Conservation (phyloP, 2,888 invertebrate species). For the Stenodema calcarata region DNA sequence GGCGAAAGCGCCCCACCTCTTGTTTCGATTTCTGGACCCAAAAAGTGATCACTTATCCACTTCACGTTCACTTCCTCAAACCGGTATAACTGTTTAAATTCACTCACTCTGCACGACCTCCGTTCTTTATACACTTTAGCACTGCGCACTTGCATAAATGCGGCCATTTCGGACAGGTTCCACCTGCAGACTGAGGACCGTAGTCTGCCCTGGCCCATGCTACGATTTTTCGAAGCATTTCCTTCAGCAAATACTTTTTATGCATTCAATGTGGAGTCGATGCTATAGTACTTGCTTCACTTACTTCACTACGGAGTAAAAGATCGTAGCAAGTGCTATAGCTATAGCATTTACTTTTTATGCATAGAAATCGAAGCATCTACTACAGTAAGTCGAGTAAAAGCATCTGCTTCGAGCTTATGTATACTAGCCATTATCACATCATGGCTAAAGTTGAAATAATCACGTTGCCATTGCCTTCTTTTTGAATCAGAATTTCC, state of each 20-base stretch:
- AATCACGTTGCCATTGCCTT: too few species aligned
- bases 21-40: background rate
- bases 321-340: too few species aligned
- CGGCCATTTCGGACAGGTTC: background rate
- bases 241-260: background rate
- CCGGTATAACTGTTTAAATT: background rate
- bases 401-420: background rate
- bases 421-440: background rate
- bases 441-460: too few species aligned
- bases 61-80: background rate
- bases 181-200: background rate
- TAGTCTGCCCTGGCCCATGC: background rate
- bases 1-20: too few species aligned
- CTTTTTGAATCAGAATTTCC: too few species aligned
- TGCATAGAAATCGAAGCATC: background rate
- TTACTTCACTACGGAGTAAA: too few species aligned
- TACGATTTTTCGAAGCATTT: background rate
- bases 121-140: background rate
- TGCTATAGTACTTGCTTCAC: background rate
- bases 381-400: background rate
- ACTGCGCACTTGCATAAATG: background rate
- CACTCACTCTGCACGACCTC: background rate
- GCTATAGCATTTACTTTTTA: background rate
- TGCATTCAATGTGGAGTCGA: background rate
- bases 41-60: background rate